Evolutionary conservation across 2,888 invertebrate genomes (phyloP), one percentile per base, ranked within the genome.

Genomic region (Macaria liturata): DNA sequence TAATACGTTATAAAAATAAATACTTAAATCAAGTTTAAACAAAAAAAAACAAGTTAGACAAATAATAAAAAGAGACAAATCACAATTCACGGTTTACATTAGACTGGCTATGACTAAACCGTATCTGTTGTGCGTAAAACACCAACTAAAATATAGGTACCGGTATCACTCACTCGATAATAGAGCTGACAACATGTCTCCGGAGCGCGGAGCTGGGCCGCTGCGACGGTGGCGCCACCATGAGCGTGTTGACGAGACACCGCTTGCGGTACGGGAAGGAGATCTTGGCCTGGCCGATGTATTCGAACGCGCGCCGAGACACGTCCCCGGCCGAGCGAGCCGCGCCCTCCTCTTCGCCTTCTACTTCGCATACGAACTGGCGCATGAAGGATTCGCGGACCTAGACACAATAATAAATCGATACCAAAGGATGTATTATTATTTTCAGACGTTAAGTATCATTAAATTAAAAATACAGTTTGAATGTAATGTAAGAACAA

Each of bases 331-430:
- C 66, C 4, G 71, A 68, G 46, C 64, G 63, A 42, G 58, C 62
- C 48, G 64, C 94, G 34, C 89, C 85, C 65, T 95, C 95, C 78
- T 97, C 97, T 54, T 97, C 97, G 34, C 95, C 96, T 76, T 97
- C 97, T 54, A 96, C 95, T 78, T 97, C 97, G 71, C 95, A 96
- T 0, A 98, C 97, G 85, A 99, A 99, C 84, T 99, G 98, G 5
- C 98, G 94, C 97, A 99, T 99, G 84, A 99, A 99, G 70, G 99
- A 99, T 84, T 99, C 99, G 44, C 99, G 94, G 3, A 98, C 96
- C 95, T 96, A 61, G 42, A 9, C 6, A 49, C 9, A 3, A 48
- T 9, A 31, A 5, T 34, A 32, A 39, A 37, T n/a, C n/a, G n/a
- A n/a, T n/a, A n/a, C n/a, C n/a, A n/a, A n/a, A n/a, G n/a, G n/a